Percentiles rank a stretch among this genome's conserved stretches.
These are phyloP conservation scores for Thymallus thymallus DNA, from an alignment of 2,113 vertebrate species.

Conservation along the genomic window DNA sequence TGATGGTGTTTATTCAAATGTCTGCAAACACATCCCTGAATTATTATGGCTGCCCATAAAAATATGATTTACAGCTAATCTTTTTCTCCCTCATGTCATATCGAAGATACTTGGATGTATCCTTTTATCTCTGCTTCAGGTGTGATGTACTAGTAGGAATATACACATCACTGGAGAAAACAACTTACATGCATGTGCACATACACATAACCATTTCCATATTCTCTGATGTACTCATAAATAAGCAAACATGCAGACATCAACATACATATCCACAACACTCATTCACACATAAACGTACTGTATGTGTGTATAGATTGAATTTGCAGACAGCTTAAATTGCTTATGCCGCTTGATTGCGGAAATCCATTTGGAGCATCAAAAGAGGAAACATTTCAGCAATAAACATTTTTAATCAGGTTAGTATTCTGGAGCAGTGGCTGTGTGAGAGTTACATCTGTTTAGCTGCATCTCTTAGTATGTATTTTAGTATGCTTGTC, in stretches of 20 bases:
- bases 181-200: background rate
- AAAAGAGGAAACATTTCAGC: slow-evolving; percentile 43
- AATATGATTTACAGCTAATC: slow-evolving; percentile 55
- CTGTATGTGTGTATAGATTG: slow-evolving; percentile 8
- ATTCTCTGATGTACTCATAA: background rate
- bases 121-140: slow-evolving; percentile 21
- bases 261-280: background rate
- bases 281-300: background rate
- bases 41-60: slow-evolving; percentile 36
- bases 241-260: too few relatives aligned
- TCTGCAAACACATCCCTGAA: slow-evolving; percentile 36
- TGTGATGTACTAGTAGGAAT: slow-evolving; percentile 9
- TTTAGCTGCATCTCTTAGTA: slow-evolving; percentile 19
- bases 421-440: slow-evolving; percentile 16
- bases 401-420: slow-evolving; percentile 50
- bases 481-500: slow-evolving; percentile 20
- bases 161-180: background rate
- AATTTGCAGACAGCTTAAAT: slow-evolving; percentile 40
- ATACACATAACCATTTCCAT: background rate
- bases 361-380: slow-evolving; percentile 54
- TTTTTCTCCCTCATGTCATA: slow-evolving; percentile 25
- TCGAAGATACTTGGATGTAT: slow-evolving; percentile 29
- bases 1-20: slow-evolving; percentile 55
- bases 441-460: slow-evolving; percentile 21
- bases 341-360: slow-evolving; percentile 29